A percentile compares a stretch with the other conserved stretches of the same genome.
phyloP scores from a whole-genome alignment of 2,797 vertebrate species.

The Helicolenus hilgendorfi region DNA sequence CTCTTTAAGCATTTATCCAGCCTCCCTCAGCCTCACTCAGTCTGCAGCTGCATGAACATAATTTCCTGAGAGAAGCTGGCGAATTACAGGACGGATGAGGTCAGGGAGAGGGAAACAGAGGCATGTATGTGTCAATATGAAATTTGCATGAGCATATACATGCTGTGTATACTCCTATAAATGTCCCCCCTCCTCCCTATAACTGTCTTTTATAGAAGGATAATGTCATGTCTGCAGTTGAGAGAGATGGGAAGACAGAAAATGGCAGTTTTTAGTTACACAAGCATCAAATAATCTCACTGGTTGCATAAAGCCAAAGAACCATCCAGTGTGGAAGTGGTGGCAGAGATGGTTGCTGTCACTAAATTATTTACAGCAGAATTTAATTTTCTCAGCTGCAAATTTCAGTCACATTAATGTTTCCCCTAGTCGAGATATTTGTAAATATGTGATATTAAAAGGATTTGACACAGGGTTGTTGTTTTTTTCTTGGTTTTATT shows the following conservation, averaged over 20 bases:
- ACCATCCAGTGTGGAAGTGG: constrained; percentile 23
- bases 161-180: background rate
- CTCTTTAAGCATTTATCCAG: constrained; percentile 40
- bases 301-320: constrained; percentile 19
- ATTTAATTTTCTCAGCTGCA: constrained; percentile 64
- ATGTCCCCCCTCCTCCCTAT: background rate
- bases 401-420: constrained; percentile 51
- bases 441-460: background rate
- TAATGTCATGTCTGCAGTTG: background rate
- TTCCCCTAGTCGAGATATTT: constrained; percentile 4
- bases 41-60: background rate
- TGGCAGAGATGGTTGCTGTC: constrained; percentile 33
- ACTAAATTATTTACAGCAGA: constrained; percentile 64
- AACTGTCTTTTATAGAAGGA: background rate
- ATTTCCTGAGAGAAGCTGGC: background rate
- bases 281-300: constrained; percentile 5
- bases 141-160: background rate
- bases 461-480: background rate
- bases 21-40: background rate
- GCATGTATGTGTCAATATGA: background rate
- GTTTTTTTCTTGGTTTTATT: background rate
- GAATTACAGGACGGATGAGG: background rate
- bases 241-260: background rate
- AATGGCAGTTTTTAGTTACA: background rate
- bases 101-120: background rate